A percentile compares a stretch with the other conserved stretches of the same genome.
phyloP scores from a whole-genome alignment of 2,888 invertebrate genomes.

The Tigriopus californicus region DNA sequence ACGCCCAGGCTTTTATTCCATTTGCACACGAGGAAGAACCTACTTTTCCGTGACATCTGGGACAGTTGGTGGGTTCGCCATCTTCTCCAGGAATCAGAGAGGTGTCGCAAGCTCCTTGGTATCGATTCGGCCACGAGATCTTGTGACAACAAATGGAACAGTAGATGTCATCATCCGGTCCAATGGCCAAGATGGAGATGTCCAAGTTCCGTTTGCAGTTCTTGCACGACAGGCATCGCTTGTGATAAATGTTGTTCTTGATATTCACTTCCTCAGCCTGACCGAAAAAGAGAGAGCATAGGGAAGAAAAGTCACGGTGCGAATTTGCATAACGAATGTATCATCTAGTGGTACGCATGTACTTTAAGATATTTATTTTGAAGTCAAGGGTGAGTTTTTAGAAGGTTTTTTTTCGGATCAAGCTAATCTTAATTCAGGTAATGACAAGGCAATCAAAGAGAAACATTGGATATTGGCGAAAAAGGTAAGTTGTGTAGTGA shows the following conservation, averaged over 20 bases:
- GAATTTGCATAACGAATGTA: background rate
- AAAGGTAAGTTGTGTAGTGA: too few relatives aligned
- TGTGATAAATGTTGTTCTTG: conserved; percentile 12
- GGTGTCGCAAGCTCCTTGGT: conserved; percentile 3
- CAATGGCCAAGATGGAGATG: conserved; percentile 8
- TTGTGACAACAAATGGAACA: conserved; percentile 14
- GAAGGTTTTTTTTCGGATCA: too few relatives aligned
- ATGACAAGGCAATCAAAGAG: too few relatives aligned
- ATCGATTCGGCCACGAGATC: conserved; percentile 14
- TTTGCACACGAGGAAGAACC: background rate
- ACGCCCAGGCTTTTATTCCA: background rate
- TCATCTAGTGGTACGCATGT: too few relatives aligned
- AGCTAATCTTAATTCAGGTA: too few relatives aligned
- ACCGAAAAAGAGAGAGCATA: background rate
- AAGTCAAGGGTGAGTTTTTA: too few relatives aligned
- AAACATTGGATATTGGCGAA: too few relatives aligned
- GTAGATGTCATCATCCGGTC: conserved; percentile 14
- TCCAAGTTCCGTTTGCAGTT: conserved; percentile 6
- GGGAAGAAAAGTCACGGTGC: background rate
- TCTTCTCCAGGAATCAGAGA: conserved; percentile 10
- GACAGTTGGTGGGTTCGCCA: conserved; percentile 12
- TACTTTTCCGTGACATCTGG: conserved; percentile 14
- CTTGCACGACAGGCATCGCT: conserved; percentile 14
- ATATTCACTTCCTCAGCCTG: conserved; percentile 14
- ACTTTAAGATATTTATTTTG: too few relatives aligned